phyloP scores from a whole-genome alignment of 2,113 vertebrate species.

The Phaethon lepturus region DNA sequence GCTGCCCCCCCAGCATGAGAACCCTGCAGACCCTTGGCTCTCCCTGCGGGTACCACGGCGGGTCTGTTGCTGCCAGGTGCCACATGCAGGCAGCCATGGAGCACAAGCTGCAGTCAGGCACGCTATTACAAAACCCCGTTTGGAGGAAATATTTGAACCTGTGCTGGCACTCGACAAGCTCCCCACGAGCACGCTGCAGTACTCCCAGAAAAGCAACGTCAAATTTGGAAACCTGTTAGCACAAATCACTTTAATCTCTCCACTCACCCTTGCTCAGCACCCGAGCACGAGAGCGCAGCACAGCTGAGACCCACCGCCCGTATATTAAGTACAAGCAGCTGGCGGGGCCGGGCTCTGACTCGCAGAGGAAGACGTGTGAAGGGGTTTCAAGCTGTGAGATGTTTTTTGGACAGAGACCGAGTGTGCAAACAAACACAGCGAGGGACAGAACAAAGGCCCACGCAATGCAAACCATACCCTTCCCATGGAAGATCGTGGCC shows the following conservation, averaged over 20 bases:
- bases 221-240: background rate
- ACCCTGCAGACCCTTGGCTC: background rate
- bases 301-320: accelerated
- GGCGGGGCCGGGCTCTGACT: background rate
- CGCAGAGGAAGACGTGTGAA: background rate
- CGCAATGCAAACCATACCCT: background rate
- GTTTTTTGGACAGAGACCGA: background rate
- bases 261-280: background rate
- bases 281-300: background rate
- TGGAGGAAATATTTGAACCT: background rate
- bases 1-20: background rate
- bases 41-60: background rate
- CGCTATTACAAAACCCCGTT: background rate
- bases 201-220: background rate
- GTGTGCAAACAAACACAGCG: background rate
- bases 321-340: accelerated
- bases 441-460: background rate
- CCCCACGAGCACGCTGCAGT: background rate
- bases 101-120: background rate
- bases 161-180: background rate
- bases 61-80: accelerated
- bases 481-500: background rate
- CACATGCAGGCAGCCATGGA: background rate
- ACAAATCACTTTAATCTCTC: background rate
- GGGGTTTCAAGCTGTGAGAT: background rate